A percentile compares a stretch with the other conserved stretches of the same genome.
These are phyloP conservation scores for Pelochelys cantorii DNA, from an alignment of 2,797 vertebrate genomes.

Conservation along the genomic window DNA sequence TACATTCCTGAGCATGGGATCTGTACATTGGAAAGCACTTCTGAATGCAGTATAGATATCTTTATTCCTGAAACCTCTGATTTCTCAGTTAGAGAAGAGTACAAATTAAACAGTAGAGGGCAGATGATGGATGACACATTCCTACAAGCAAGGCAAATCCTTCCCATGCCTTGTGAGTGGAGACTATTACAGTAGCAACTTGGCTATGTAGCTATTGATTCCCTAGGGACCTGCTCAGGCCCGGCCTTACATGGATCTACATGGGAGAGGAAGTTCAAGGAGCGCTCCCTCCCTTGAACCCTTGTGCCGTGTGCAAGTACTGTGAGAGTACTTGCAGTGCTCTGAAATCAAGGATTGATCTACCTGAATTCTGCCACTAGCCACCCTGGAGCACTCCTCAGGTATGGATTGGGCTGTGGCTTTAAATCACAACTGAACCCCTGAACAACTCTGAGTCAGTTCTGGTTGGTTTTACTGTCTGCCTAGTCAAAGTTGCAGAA, in stretches of 20 bases:
- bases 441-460: neutral
- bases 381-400: neutral
- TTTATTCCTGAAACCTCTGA: neutral
- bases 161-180: accelerated
- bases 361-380: neutral
- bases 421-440: neutral
- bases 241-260: neutral
- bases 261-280: neutral
- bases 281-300: neutral
- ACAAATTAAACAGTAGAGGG: neutral
- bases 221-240: neutral
- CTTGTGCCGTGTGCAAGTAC: neutral
- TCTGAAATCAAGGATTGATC: neutral
- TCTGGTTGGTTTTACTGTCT: neutral
- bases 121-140: neutral
- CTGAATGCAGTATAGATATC: neutral
- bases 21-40: neutral
- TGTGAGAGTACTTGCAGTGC: neutral
- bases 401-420: neutral
- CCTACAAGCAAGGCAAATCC: neutral
- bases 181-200: accelerated
- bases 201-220: accelerated
- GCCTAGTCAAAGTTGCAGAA: slow-evolving; percentile 6
- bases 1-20: accelerated
- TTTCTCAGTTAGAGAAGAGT: neutral